Base-by-base conservation (phyloP, 1,140 invertebrate genomes). In the Sesamia nonagrioides region DNA sequence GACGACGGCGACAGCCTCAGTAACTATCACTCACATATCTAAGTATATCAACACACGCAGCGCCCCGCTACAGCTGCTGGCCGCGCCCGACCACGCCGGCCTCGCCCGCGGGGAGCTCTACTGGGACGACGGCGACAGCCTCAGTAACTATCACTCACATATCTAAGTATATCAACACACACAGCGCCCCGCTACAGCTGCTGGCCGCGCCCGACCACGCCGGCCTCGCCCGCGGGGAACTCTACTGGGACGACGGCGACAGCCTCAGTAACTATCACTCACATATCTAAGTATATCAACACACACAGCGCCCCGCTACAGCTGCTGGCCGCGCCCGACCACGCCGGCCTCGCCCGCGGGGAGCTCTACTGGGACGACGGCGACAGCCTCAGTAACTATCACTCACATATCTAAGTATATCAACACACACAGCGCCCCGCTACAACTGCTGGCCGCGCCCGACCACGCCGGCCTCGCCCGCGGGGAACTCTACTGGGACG, bases 191-290 rank as follows among this genome's bases (percentile, higher is more conserved):
- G 5, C 92, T 97, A 77, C 95, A 96, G 75, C 89, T 98, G 13
- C 56, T 97, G 2, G 96, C 96, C 6, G 96, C 96, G 1, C 91
- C 96, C 1, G 95, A 97, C 89, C 75, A 91, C 0, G 82, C 88
- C n/a, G 89, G 89, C n/a, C 86, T 87, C 69, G 97, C 97, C 2
- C 79, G 45, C 37, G 97, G 97, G 52, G 94, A 96, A 85, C 92
- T 98, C 0, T 98, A 96, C 89, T 97, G 97, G 97, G 97, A 98
- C 89, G 97, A 98, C 85, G 97, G 97, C 1, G 97, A 97, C 66
- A 96, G 95, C 82, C 88, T 97, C 85, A 96, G 97, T 97, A 88
- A 94, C 91, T 93, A 72, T 40, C 2, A 21, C 17, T 54, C 9
- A n/a, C n/a, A n/a, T 5, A n/a, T n/a, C n/a, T n/a, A n/a, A n/a